Evolutionary conservation across 2,113 vertebrate species (phyloP).

Genomic region (Aptenodytes forsteri): DNA sequence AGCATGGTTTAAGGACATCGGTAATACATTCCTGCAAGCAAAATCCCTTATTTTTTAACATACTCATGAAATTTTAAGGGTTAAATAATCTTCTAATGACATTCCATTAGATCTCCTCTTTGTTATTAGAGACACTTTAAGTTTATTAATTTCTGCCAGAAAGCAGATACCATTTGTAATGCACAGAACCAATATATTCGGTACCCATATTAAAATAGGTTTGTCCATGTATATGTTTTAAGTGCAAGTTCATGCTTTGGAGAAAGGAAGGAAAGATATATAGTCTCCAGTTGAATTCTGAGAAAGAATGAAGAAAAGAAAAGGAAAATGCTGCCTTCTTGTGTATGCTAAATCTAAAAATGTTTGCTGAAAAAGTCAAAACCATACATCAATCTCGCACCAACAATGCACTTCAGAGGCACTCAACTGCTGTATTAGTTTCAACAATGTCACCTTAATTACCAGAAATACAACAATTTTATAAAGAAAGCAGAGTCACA

Average conservation of each 20-base stretch:
- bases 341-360: neutral
- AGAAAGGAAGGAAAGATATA: neutral
- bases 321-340: neutral
- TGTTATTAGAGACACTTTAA: neutral
- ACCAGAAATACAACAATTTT: neutral
- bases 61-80: neutral
- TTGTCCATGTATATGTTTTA: neutral
- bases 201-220: neutral
- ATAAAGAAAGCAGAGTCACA: neutral
- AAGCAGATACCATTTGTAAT: neutral
- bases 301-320: neutral
- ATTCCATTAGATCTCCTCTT: neutral
- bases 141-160: neutral
- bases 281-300: neutral
- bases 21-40: neutral
- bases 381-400: neutral
- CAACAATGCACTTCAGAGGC: neutral
- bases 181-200: neutral
- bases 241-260: neutral
- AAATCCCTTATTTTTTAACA: neutral
- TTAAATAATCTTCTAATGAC: neutral
- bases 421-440: neutral
- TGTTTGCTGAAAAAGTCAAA: neutral
- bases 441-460: neutral
- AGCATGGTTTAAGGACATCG: neutral